Evolutionary conservation across 2,888 invertebrate species (phyloP).

Genomic region (Pheosia tremula): DNA sequence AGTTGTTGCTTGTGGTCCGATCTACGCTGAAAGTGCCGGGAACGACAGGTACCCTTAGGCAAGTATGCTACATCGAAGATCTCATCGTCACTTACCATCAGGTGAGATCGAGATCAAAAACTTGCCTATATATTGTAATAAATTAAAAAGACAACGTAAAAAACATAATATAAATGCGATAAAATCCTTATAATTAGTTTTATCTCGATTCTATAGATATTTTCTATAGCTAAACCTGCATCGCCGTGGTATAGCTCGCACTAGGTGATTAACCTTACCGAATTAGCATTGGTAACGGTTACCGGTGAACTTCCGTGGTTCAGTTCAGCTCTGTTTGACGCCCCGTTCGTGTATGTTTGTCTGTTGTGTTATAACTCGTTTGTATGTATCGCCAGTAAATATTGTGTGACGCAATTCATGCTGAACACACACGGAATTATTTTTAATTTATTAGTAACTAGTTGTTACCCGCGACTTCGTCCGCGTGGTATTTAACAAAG

Average conservation of each 20-base stretch:
- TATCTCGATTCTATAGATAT: not conserved
- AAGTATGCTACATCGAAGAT: too few relatives aligned
- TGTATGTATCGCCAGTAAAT: conserved; percentile 33
- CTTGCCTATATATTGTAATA: too few relatives aligned
- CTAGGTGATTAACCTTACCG: conserved; percentile 25
- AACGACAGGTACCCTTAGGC: too few relatives aligned
- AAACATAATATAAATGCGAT: not conserved
- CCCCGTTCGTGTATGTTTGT: conserved; percentile 38
- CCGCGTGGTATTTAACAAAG: too few relatives aligned
- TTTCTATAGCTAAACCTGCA: not conserved
- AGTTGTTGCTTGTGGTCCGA: too few relatives aligned
- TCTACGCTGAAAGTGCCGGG: too few relatives aligned
- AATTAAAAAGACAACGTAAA: too few relatives aligned
- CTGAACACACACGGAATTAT: not conserved
- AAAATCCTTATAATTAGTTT: not conserved
- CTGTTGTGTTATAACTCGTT: conserved; percentile 38
- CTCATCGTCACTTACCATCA: too few relatives aligned
- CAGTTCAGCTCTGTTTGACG: conserved; percentile 70
- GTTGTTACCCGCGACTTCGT: too few relatives aligned
- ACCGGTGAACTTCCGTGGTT: conserved; percentile 52
- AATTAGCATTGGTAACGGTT: conserved; percentile 51
- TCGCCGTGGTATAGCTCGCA: not conserved
- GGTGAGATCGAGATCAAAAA: too few relatives aligned
- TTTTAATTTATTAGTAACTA: not conserved
- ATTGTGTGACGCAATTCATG: conserved; percentile 15